Evolutionary conservation across 92 coral and sea anemone genomes (phyloP).

Genomic region (Phenganax marumi): DNA sequence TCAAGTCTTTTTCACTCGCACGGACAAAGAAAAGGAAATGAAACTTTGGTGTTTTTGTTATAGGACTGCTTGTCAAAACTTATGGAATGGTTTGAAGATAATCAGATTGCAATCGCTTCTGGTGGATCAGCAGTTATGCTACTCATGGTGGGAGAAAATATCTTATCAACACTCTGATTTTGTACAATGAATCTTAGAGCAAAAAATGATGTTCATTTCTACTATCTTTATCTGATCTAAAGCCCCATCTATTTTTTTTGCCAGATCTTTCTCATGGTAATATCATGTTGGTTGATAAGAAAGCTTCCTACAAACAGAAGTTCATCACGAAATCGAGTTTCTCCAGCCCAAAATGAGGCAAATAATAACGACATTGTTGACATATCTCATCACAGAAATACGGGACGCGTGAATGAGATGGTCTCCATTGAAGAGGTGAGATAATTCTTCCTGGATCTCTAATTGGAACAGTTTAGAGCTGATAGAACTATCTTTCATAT

Average conservation of each 20-base stretch:
- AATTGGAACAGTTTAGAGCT: background rate
- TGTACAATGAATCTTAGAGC: no score
- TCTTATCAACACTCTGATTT: background rate
- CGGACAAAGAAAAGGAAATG: background rate
- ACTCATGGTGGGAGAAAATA: slow-evolving; percentile 19
- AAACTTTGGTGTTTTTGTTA: background rate
- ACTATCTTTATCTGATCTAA: no score
- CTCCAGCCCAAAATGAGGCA: background rate
- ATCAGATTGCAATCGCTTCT: slow-evolving; percentile 64
- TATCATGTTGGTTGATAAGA: slow-evolving; percentile 18
- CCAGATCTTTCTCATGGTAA: slow-evolving; percentile 26
- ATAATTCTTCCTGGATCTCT: background rate
- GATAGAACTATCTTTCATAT: background rate
- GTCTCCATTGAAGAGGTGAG: slow-evolving; percentile 1
- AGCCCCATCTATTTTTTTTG: background rate
- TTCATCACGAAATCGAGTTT: slow-evolving; percentile 8
- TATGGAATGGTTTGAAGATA: slow-evolving; percentile 67
- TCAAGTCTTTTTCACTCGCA: background rate
- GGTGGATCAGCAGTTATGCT: slow-evolving; percentile 38
- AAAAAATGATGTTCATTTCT: no score
- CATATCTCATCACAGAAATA: background rate
- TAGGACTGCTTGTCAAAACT: slow-evolving; percentile 73
- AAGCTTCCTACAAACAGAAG: background rate
- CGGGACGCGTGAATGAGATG: background rate
- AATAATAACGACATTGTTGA: background rate